Conservation (phyloP, 2,888 invertebrate genomes). For the Acleris laterana region DNA sequence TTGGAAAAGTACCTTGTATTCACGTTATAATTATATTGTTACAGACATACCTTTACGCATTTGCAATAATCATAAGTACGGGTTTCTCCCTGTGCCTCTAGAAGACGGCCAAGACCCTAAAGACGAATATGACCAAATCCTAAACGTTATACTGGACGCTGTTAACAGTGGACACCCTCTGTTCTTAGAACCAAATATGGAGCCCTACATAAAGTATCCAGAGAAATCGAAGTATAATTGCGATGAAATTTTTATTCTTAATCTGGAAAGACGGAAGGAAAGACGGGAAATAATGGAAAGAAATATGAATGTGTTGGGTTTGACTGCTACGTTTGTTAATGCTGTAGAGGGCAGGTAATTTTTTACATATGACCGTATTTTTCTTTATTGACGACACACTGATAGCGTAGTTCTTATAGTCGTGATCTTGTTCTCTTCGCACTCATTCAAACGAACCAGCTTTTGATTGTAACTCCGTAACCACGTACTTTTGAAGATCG, state of each 20-base stretch:
- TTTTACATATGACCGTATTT: background rate
- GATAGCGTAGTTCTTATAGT: too few species aligned
- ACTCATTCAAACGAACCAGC: too few species aligned
- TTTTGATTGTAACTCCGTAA: too few species aligned
- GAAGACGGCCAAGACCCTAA: conserved; percentile 86
- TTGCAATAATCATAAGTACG: conserved; percentile 92
- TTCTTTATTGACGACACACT: too few species aligned
- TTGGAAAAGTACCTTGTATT: too few species aligned
- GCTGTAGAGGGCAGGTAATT: conserved; percentile 95
- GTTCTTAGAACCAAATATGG: conserved; percentile 66
- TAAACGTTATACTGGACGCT: conserved; percentile 90
- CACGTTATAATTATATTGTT: conserved; percentile 7
- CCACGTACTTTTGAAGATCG: too few species aligned
- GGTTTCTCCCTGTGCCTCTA: conserved; percentile 92
- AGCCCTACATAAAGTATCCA: conserved; percentile 62
- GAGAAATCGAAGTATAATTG: conserved; percentile 87
- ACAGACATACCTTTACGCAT: conserved; percentile 75
- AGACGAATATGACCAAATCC: conserved; percentile 88
- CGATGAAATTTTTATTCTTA: conserved; percentile 95
- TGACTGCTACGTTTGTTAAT: conserved; percentile 89
- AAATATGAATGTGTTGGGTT: conserved; percentile 91
- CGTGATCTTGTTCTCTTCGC: too few species aligned
- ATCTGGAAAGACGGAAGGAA: conserved; percentile 92
- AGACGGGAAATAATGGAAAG: conserved; percentile 90
- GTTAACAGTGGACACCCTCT: conserved; percentile 84